Base-by-base conservation (phyloP, 1,140 invertebrate species). In the Archegozetes longisetosus region DNA sequence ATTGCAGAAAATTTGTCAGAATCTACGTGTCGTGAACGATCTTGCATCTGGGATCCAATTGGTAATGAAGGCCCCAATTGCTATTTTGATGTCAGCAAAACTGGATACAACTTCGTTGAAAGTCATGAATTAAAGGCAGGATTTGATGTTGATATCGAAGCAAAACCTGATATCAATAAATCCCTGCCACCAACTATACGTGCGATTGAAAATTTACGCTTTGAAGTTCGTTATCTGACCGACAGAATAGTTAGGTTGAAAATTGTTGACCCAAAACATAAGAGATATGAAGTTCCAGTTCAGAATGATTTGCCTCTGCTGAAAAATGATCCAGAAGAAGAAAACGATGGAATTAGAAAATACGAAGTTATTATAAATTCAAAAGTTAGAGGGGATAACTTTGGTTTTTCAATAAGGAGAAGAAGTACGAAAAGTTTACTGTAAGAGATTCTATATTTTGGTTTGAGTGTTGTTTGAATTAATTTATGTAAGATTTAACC, bases 191-290 rank as follows among this genome's bases (percentile, higher is more conserved):
- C 22, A 13, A 12, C 51, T 12, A 12, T 13, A 53, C n/a, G n/a
- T n/a, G n/a, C n/a, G n/a, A 26, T 53, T 22, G 12, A 12, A 22
- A 12, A 53, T 12, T 22, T 53, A 12, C 12, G 22, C 12, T 22
- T 53, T 22, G 51, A 53, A 53, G 51, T 53, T 12, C 12, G 22
- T 22, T 53, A 53, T 22, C 22, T 53, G 51, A 22, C 51, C 20
- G 51, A 53, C 12, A 53, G 22, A 12, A 53, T 53, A 13, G 12
- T 53, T 48, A 76, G 79, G 64, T 73, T 86, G 40, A 85, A 84
- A 76, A 82, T 84, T 70, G 61, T 57, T 61, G 70, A 70, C 32
- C 56, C 62, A 9, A 61, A 56, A 0, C 48, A 58, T 3, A 20
- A 61, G 9, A 66, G 72, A 48, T 73, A 65, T 55, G 69, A 74